phyloP scores from a whole-genome alignment of 2,113 vertebrate genomes.

The Erpornis zantholeuca region DNA sequence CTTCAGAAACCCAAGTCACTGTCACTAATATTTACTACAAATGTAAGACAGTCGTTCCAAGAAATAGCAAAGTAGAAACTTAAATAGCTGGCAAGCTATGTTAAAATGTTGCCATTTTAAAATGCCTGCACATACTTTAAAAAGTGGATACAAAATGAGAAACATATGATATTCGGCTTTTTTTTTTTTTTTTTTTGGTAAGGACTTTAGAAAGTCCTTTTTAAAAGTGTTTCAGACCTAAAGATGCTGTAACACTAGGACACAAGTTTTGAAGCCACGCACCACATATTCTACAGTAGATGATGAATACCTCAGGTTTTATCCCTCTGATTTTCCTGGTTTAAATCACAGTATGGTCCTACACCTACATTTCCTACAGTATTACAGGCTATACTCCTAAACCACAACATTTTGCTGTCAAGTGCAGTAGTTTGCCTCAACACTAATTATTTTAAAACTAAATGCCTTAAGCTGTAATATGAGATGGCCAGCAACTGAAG shows the following conservation, averaged over 20 bases:
- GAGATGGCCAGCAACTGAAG: background rate
- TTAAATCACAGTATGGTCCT: slow-evolving; percentile 18
- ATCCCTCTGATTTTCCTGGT: slow-evolving; percentile 48
- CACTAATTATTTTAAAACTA: background rate
- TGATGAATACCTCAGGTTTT: slow-evolving; percentile 26
- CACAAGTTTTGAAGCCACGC: slow-evolving; percentile 18
- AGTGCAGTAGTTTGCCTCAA: background rate
- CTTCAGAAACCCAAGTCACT: background rate
- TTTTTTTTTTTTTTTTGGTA: background rate
- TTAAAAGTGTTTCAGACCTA: background rate
- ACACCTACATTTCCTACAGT: background rate
- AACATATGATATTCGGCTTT: background rate
- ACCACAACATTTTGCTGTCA: background rate
- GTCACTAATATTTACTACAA: background rate
- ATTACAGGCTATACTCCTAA: background rate
- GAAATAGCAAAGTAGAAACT: background rate
- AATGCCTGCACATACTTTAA: accelerated
- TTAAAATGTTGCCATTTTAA: background rate
- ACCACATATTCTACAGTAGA: background rate
- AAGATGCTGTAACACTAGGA: background rate
- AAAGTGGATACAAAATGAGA: background rate
- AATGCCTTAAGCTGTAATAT: background rate
- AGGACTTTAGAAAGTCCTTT: background rate
- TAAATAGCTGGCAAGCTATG: background rate
- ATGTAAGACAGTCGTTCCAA: accelerated